A percentile compares a stretch with the other conserved stretches of the same genome.
phyloP scores from a whole-genome alignment of 2,888 invertebrate genomes.

The Priapulus caudatus region DNA sequence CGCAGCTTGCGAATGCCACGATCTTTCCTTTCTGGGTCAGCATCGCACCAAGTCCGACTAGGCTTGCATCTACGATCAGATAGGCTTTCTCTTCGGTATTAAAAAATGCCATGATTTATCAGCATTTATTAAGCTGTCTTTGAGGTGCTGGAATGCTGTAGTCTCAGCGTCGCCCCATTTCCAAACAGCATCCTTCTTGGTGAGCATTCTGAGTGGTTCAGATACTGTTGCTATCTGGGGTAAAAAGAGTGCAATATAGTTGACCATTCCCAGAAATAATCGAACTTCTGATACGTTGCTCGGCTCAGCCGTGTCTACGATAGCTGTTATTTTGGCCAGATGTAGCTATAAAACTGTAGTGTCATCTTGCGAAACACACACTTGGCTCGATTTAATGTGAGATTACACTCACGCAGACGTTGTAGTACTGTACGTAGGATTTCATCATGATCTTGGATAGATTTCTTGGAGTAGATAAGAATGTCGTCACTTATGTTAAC shows the following conservation, averaged over 20 bases:
- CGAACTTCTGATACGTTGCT: slow-evolving; percentile 8
- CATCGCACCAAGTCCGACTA: slow-evolving; percentile 15
- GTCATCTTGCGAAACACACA: slow-evolving; percentile 23
- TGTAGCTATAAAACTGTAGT: slow-evolving; percentile 11
- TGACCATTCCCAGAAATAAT: slow-evolving; percentile 17
- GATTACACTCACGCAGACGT: slow-evolving; percentile 16
- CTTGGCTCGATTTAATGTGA: slow-evolving; percentile 27
- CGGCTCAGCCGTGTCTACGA: slow-evolving; percentile 6
- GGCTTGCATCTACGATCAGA: slow-evolving; percentile 19
- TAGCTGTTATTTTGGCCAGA: slow-evolving; percentile 11
- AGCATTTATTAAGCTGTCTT: no score
- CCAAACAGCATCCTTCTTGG: slow-evolving; percentile 18
- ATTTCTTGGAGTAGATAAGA: slow-evolving; percentile 28
- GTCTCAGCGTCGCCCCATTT: no score
- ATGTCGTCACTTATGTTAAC: slow-evolving; percentile 37
- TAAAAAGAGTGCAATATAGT: slow-evolving; percentile 23
- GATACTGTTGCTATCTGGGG: slow-evolving; percentile 18
- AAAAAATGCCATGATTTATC: no score
- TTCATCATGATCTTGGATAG: slow-evolving; percentile 27
- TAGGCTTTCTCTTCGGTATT: slow-evolving; percentile 13
- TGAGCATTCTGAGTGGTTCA: slow-evolving; percentile 21
- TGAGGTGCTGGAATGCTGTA: no score
- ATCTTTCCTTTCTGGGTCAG: background rate
- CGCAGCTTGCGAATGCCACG: slow-evolving; percentile 14
- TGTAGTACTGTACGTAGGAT: slow-evolving; percentile 23